Percentiles rank a stretch among this genome's conserved stretches.
These are phyloP conservation scores for Orbicella faveolata DNA, from an alignment of 64 coral and sea anemone species.

Conservation along the genomic window DNA sequence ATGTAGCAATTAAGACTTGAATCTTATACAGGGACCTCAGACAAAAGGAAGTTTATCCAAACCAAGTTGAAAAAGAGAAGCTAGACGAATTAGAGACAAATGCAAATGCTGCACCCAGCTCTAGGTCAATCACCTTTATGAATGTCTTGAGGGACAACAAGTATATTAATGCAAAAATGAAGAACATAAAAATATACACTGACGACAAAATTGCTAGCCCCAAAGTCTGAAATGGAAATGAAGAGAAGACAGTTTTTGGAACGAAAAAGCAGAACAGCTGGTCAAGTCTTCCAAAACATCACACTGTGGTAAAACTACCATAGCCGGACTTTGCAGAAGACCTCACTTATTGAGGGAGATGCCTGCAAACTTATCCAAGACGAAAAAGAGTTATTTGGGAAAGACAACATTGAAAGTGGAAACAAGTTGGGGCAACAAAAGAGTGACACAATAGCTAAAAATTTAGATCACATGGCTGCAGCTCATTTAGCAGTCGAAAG, in stretches of 20 bases:
- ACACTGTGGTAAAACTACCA: not conserved
- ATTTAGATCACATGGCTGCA: conserved; percentile 9
- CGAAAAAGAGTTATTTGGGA: not conserved
- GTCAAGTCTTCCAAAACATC: not conserved
- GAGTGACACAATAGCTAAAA: conserved; percentile 16
- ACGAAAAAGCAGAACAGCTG: conserved; percentile 42
- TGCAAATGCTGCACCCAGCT: too few relatives aligned
- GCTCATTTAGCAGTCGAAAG: conserved; percentile 2
- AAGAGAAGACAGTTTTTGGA: conserved; percentile 22
- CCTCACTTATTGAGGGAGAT: not conserved
- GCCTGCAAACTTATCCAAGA: not conserved
- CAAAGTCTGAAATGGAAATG: not conserved
- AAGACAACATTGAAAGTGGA: not conserved
- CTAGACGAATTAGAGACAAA: too few relatives aligned
- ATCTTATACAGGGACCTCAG: too few relatives aligned
- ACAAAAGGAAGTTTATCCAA: too few relatives aligned
- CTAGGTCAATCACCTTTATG: not conserved
- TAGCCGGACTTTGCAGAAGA: conserved; percentile 11
- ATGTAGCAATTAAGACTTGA: too few relatives aligned
- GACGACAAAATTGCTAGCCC: not conserved
- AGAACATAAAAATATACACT: conserved; percentile 8
- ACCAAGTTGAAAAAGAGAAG: too few relatives aligned
- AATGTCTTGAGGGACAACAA: not conserved
- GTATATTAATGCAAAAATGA: conserved; percentile 4
- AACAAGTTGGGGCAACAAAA: conserved; percentile 21